Evolutionary conservation across 2,888 invertebrate species (phyloP), one percentile per base, ranked within the genome.

Genomic region (Pyrrhosoma nymphula): DNA sequence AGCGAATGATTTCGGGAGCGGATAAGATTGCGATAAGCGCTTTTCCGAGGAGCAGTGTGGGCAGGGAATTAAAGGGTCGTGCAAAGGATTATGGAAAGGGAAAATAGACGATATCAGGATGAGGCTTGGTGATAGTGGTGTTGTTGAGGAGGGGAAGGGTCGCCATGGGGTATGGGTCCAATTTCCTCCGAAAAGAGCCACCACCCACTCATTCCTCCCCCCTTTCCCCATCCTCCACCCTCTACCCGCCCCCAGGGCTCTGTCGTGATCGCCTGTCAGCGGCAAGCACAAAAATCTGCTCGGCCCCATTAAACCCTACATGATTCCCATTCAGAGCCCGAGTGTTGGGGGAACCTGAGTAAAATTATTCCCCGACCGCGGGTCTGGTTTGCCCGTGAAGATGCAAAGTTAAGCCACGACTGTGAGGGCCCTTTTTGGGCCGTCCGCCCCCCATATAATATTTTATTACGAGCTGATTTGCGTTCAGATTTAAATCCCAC

Each of bases 1-100:
- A 82, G 35, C 26, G 82, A 82, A 26, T 82, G 30, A 82, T 82
- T 82, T 82, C 35, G 35, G 82, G 35, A 35, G 26, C 30, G 82
- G 82, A 82, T 82, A 82, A 82, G 82, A 69, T 69, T 69, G 69
- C 69, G 69, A 35, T 82, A 82, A 82, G 26, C 82, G 82, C 35
- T 82, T 82, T 82, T n/a, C 69, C 23, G n/a, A 69, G 69, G 69
- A 26, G n/a, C 20, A 26, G 69, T 3, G 26, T 8, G 69, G n/a
- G 26, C 23, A 69, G 69, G 69, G 69, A 69, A 69, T 69, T 30
- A 35, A 35, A 82, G 82, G 82, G 82, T 16, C 69, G 35, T 14
- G 82, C 82, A 14, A 82, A 8, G 82, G 82, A 82, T 82, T 82
- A 82, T 30, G 82, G 82, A 47, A 47, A 20, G 60, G 60, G 16